Conservation (phyloP, 2,113 vertebrate genomes). For the Corapipo altera region DNA sequence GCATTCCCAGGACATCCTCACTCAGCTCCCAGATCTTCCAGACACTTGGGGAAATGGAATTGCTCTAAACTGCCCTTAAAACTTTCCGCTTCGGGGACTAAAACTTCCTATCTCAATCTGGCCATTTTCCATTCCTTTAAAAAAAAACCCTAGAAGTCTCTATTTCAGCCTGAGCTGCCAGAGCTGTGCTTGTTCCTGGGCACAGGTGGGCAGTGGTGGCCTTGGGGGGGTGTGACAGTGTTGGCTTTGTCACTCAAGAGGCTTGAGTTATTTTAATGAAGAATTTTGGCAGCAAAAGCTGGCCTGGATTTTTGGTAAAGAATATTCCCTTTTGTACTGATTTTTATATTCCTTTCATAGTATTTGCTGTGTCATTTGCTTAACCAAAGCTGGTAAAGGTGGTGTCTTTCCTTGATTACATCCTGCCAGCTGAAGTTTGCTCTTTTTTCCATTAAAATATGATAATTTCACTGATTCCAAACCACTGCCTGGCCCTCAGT, state of each 20-base stretch:
- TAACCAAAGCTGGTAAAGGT: not conserved
- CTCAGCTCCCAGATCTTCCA: not conserved
- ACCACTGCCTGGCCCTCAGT: not conserved
- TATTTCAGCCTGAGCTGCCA: not conserved
- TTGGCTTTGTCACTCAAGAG: not conserved
- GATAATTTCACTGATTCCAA: not conserved
- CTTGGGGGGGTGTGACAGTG: accelerated
- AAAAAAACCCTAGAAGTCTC: accelerated
- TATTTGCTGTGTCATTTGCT: not conserved
- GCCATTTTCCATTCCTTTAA: not conserved
- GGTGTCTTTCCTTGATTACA: not conserved
- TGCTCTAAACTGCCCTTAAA: not conserved
- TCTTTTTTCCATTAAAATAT: not conserved
- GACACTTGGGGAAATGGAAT: not conserved
- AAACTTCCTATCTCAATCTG: not conserved
- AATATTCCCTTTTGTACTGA: not conserved
- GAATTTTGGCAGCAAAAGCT: not conserved
- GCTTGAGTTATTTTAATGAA: not conserved
- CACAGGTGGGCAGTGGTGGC: accelerated
- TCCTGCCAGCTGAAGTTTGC: not conserved
- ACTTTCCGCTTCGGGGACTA: not conserved
- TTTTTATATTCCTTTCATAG: not conserved
- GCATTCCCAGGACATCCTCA: not conserved
- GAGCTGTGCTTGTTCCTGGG: not conserved
- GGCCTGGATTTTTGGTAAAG: not conserved